Evolutionary conservation across 2,888 invertebrate species (phyloP).

Genomic region (Eupelmus urozonus): DNA sequence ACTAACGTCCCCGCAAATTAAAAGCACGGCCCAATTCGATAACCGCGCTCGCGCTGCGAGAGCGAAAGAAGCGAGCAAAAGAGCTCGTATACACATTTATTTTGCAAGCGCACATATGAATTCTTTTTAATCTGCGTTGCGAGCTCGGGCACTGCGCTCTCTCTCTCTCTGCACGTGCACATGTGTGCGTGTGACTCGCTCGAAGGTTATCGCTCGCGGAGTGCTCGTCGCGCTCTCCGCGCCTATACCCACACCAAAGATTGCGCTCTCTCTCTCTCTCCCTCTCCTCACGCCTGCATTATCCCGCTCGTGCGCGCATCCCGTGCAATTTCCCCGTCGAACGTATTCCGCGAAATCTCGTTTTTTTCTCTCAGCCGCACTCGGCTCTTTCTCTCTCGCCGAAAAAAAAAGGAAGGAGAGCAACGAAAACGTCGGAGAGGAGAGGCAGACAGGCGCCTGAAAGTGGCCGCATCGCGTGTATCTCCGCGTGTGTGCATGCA

Average conservation of each 20-base stretch:
- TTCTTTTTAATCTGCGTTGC: slow-evolving; percentile 26
- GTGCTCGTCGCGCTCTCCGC: slow-evolving; percentile 1
- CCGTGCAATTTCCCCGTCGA: background rate
- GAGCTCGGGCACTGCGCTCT: background rate
- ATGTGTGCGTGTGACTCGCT: slow-evolving; percentile 41
- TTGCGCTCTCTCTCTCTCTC: slow-evolving; percentile 9
- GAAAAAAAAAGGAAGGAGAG: slow-evolving; percentile 5
- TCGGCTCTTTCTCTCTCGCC: background rate
- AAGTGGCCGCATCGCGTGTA: background rate
- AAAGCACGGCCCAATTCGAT: too few species aligned
- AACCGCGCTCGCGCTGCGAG: background rate
- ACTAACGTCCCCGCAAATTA: too few species aligned
- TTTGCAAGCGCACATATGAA: slow-evolving; percentile 22
- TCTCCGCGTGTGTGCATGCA: background rate
- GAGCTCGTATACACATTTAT: background rate
- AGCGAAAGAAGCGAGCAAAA: too few species aligned
- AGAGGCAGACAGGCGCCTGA: slow-evolving; percentile 20
- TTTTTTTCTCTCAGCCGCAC: background rate
- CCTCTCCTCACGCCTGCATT: background rate
- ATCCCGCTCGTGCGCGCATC: background rate
- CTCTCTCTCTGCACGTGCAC: too few species aligned
- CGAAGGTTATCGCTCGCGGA: slow-evolving; percentile 54
- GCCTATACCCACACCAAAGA: slow-evolving; percentile 20
- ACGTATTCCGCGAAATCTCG: background rate
- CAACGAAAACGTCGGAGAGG: background rate